Conservation (phyloP, 2,797 vertebrate genomes). For the Neosilurus mollespiculum region DNA sequence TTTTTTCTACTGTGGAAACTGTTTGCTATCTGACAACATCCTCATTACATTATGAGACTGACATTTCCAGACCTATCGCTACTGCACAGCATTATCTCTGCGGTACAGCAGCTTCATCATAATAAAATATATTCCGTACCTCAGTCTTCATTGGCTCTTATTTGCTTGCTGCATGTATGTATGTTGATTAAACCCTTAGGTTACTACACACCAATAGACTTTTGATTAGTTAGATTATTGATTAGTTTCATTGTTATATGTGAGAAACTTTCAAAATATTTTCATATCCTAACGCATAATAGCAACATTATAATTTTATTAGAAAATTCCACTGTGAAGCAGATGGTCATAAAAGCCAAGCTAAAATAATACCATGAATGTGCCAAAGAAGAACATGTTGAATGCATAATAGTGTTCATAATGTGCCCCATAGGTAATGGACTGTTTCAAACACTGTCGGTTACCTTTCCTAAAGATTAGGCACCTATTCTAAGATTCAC, state of each 20-base stretch:
- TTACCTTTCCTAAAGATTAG: conserved; percentile 55
- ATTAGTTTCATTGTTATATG: conserved; percentile 1
- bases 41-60: conserved; percentile 10
- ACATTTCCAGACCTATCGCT: conserved; percentile 4
- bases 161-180: not conserved
- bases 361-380: conserved; percentile 46
- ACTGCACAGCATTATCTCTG: not conserved
- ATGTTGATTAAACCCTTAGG: not conserved
- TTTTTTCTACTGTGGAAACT: conserved; percentile 4
- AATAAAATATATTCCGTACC: not conserved
- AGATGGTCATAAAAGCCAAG: conserved; percentile 54
- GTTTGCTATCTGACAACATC: conserved; percentile 9
- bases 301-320: conserved; percentile 47
- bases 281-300: conserved; percentile 34
- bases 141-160: conserved; percentile 11
- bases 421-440: conserved; percentile 47
- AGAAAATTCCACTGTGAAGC: conserved; percentile 51
- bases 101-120: conserved; percentile 18
- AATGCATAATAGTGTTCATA: conserved; percentile 45
- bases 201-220: conserved; percentile 10
- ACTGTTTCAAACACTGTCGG: conserved; percentile 53
- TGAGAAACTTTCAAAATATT: not conserved
- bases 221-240: conserved; percentile 28
- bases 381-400: conserved; percentile 46
- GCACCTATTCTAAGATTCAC: conserved; percentile 24